Base-by-base conservation (phyloP, 2,888 invertebrate genomes). In the Dromius quadrimaculatus region DNA sequence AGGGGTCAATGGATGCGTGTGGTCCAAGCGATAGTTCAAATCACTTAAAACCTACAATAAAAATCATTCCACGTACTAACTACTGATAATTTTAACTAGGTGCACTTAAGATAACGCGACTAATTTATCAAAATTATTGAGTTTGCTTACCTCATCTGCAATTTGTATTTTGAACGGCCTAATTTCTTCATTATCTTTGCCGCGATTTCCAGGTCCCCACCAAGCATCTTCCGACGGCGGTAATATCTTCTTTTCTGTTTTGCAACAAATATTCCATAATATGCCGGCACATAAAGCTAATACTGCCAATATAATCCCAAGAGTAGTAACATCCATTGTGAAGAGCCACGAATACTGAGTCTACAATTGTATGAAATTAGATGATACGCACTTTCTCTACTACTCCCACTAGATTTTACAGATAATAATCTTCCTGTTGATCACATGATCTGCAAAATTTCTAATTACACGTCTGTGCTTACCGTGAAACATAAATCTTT, bases 171-270 rank as follows among this genome's bases (percentile, higher is more conserved):
- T 83, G 76, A 87, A 91, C 0, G 87, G 86, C 71, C 82, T 84
- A 65, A 91, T 86, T 15, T 85, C 82, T 0, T 80, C 77, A 76
- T 89, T 87, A 32, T 83, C 83, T 17, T 84, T 81, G 28, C 80
- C 79, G 0, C 85, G 84, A 34, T 85, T 85, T 0, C 83, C 79
- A 0, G 90, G 90, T 90, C 90, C 91, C 82, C 88, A 88, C 15
- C 84, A 81, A 2, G 87, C 80, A 28, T 76, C 76, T 9, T 79
- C 71, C 38, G 76, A 66, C 6, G 80, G 81, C 9, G 75, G n/a
- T 8, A 6, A 5, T 11, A 47, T 23, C 11, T 19, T 19, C 20
- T 11, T 11, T 6, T 20, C 22, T 11, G 20, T 23, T 11, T n/a
- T 20, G 22, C 20, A 22, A 5, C 20, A 47, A 23, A 19, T 5